Percentiles rank a stretch among this genome's conserved stretches.
Evolutionary conservation across 2,113 vertebrate genomes (phyloP).

Genomic region (Speoplatyrhinus poulsoni): DNA sequence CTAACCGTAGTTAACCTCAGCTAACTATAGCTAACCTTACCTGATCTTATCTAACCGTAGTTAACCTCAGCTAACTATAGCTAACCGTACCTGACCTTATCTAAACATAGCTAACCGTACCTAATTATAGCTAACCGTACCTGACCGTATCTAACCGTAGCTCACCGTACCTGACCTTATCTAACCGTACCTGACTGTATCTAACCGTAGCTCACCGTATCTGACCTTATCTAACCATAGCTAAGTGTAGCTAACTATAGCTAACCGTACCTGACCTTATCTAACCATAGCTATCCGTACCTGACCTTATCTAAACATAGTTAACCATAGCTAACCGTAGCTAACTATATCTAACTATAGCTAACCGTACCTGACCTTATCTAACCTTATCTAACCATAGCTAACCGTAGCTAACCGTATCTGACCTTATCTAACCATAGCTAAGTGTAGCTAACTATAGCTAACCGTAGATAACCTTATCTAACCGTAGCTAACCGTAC

Average conservation of each 20-base stretch:
- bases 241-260: not conserved
- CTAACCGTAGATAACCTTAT: not conserved
- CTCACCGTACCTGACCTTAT: too few species aligned
- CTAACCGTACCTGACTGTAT: too few species aligned
- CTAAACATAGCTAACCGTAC: not conserved
- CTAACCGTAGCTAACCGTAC: not conserved
- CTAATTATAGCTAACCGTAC: not conserved
- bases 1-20: not conserved
- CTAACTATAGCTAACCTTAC: not conserved
- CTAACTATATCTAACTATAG: not conserved
- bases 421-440: too few species aligned
- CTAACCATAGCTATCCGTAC: not conserved
- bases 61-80: slow-evolving; percentile 13
- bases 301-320: too few species aligned
- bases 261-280: not conserved
- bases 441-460: not conserved
- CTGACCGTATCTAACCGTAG: not conserved
- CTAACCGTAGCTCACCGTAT: too few species aligned
- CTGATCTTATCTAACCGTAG: not conserved
- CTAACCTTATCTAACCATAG: too few species aligned
- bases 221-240: too few species aligned
- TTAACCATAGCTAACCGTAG: not conserved
- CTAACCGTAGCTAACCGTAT: too few species aligned
- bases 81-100: not conserved
- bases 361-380: not conserved